A percentile compares a stretch with the other conserved stretches of the same genome.
These are phyloP conservation scores for Phainopepla nitens DNA, from an alignment of 2,113 vertebrate genomes.

Conservation along the genomic window DNA sequence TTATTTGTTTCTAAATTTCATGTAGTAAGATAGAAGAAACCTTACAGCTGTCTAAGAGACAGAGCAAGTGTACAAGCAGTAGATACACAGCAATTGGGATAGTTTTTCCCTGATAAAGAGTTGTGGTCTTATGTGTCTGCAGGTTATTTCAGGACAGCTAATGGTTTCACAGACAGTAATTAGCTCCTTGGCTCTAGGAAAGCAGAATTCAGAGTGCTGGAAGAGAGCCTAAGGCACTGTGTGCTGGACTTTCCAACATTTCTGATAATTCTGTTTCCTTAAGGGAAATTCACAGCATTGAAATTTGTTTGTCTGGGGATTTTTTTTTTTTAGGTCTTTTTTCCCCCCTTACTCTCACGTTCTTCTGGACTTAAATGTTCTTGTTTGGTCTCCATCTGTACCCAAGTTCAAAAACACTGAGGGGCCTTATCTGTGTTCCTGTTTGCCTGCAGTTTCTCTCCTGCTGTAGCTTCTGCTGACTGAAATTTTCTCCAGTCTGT, in stretches of 20 bases:
- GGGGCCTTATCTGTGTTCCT: background rate
- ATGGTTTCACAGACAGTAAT: background rate
- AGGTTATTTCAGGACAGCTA: background rate
- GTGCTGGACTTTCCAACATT: background rate
- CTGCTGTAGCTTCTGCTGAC: background rate
- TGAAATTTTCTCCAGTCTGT: background rate
- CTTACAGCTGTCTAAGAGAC: background rate
- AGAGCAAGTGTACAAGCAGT: background rate
- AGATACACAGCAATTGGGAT: background rate
- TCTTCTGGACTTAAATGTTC: background rate
- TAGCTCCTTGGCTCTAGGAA: background rate
- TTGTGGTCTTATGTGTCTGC: background rate
- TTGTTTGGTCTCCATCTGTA: background rate
- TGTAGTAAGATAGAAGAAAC: background rate
- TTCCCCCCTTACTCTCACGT: fast-evolving
- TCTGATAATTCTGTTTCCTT: background rate
- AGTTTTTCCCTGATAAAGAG: background rate
- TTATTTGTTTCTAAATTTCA: background rate
- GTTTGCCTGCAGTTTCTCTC: background rate
- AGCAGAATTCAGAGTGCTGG: background rate
- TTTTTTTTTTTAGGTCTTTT: background rate
- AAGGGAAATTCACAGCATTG: background rate
- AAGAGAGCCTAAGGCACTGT: background rate
- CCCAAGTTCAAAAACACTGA: background rate
- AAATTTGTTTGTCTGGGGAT: background rate